A percentile compares a stretch with the other conserved stretches of the same genome.
These are phyloP conservation scores for Crocodylus rhombifer DNA, from an alignment of 2,797 vertebrate genomes.

Conservation along the genomic window DNA sequence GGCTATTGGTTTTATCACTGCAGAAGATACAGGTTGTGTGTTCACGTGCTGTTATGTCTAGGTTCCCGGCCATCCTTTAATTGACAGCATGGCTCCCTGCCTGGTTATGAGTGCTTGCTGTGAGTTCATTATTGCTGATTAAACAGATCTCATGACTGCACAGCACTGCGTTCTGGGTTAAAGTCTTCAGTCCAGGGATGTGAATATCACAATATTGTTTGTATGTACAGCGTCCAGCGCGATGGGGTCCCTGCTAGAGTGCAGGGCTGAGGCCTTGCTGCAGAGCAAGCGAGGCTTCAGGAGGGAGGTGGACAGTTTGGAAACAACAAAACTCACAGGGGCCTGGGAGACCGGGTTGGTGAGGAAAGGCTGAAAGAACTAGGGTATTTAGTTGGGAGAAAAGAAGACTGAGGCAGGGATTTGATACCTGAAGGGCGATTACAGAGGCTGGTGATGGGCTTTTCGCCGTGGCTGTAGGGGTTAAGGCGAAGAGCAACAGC, in stretches of 20 bases:
- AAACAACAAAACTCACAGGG: too few species aligned
- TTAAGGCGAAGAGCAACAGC: too few species aligned
- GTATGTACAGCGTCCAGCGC: rapidly evolving
- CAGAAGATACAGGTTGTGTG: background rate
- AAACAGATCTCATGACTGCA: background rate
- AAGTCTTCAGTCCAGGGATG: background rate
- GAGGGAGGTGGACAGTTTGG: too few species aligned
- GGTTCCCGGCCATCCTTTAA: background rate
- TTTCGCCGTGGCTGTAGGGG: too few species aligned
- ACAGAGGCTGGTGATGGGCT: too few species aligned
- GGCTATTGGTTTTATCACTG: background rate
- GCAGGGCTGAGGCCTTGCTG: background rate
- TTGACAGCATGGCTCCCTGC: background rate
- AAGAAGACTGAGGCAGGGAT: too few species aligned
- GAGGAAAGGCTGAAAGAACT: too few species aligned
- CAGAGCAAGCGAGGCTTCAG: background rate
- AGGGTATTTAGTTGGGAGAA: too few species aligned
- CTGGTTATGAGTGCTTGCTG: background rate
- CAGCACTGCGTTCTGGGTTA: background rate
- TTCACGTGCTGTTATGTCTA: rapidly evolving
- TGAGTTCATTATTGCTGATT: background rate
- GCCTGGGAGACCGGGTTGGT: too few species aligned
- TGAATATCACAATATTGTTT: rapidly evolving
- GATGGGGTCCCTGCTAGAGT: rapidly evolving
- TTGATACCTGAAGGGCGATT: too few species aligned